phyloP scores from a whole-genome alignment of 2,888 invertebrate genomes.

The Camptogramma bilineatum region DNA sequence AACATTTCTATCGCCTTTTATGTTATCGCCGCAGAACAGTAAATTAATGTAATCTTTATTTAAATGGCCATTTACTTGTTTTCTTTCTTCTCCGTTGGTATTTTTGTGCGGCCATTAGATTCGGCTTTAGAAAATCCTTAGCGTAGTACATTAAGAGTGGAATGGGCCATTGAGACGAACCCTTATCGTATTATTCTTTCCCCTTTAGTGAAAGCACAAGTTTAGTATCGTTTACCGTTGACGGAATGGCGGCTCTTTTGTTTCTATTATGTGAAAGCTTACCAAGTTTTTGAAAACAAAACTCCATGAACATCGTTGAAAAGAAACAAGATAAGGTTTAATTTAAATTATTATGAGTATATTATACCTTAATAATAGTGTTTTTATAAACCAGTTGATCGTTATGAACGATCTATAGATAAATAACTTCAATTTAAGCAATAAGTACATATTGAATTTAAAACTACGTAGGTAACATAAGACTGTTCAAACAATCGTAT shows the following conservation, averaged over 20 bases:
- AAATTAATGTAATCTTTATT: slow-evolving; percentile 13
- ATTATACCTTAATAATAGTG: too few relatives aligned
- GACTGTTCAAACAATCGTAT: not conserved
- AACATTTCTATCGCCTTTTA: not conserved
- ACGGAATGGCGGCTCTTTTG: slow-evolving; percentile 30
- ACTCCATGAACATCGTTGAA: not conserved
- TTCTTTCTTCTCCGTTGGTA: slow-evolving; percentile 39
- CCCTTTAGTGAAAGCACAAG: slow-evolving; percentile 52
- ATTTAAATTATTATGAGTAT: not conserved
- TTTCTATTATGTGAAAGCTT: slow-evolving; percentile 23
- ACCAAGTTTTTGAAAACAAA: slow-evolving; percentile 6
- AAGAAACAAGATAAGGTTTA: not conserved
- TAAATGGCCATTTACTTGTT: slow-evolving; percentile 16
- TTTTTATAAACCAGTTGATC: too few relatives aligned
- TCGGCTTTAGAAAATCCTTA: slow-evolving; percentile 56
- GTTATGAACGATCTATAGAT: too few relatives aligned
- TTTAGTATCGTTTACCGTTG: slow-evolving; percentile 43
- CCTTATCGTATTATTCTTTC: slow-evolving; percentile 63
- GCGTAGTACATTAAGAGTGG: slow-evolving; percentile 52
- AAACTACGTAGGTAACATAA: not conserved
- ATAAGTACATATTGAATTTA: not conserved
- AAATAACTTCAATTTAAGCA: not conserved
- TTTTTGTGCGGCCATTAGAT: slow-evolving; percentile 50
- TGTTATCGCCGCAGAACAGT: not conserved
- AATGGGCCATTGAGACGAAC: slow-evolving; percentile 60